phyloP scores from a whole-genome alignment of 1,140 invertebrate species.

The Pinna nobilis region DNA sequence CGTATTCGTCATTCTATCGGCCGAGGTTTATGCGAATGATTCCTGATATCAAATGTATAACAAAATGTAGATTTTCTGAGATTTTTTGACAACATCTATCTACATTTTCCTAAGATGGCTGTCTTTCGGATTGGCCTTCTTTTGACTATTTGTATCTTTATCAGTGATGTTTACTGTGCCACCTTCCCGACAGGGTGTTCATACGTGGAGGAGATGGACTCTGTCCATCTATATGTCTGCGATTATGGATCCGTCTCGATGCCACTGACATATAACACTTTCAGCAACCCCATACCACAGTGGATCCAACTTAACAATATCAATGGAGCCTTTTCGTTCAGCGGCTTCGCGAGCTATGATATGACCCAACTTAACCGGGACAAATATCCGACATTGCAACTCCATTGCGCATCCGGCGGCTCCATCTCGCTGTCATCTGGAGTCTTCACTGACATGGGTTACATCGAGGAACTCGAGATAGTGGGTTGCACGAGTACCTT shows the following conservation, averaged over 20 bases:
- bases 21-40: too few species aligned
- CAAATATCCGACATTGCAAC: conserved; percentile 10
- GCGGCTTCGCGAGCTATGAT: conserved; percentile 9
- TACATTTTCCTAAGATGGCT: too few species aligned
- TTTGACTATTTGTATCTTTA: too few species aligned
- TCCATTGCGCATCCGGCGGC: conserved; percentile 4
- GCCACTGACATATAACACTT: conserved; percentile 22
- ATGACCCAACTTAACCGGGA: neutral
- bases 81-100: too few species aligned
- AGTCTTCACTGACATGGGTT: conserved; percentile 13
- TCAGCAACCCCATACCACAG: conserved; percentile 31
- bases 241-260: conserved; percentile 18
- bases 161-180: neutral
- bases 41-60: too few species aligned
- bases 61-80: too few species aligned
- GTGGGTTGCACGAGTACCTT: neutral
- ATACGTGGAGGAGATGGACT: conserved; percentile 7
- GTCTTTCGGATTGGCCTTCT: too few species aligned
- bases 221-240: conserved; percentile 23
- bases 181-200: conserved; percentile 19
- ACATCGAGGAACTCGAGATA: conserved; percentile 23
- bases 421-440: neutral
- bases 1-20: too few species aligned
- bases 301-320: conserved; percentile 14
- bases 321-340: neutral